Evolutionary conservation across 2,888 invertebrate species (phyloP).

Genomic region (Lagria hirta): DNA sequence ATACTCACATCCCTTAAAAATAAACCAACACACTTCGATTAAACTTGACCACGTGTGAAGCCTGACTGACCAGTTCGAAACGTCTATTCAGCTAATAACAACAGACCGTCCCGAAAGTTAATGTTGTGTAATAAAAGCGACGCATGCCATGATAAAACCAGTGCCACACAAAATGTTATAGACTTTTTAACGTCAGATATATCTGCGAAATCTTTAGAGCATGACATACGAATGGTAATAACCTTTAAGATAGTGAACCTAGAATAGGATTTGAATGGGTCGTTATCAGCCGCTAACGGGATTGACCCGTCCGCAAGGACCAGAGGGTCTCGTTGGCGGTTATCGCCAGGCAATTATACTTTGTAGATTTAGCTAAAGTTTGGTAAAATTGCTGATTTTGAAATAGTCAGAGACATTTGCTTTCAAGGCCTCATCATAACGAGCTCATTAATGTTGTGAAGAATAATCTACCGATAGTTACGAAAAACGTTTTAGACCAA

Average conservation of each 20-base stretch:
- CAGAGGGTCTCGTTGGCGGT: slow-evolving; percentile 31
- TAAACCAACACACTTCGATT: slow-evolving; percentile 1
- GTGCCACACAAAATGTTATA: slow-evolving; percentile 24
- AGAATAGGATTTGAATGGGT: slow-evolving; percentile 14
- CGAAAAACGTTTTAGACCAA: too few relatives aligned
- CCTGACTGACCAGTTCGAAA: slow-evolving; percentile 19
- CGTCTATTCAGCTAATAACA: slow-evolving; percentile 1
- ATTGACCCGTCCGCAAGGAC: slow-evolving; percentile 52
- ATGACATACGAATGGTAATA: slow-evolving; percentile 25
- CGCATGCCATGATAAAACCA: slow-evolving; percentile 19
- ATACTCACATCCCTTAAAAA: slow-evolving; percentile 1
- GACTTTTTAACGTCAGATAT: slow-evolving; percentile 2
- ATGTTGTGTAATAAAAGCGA: slow-evolving; percentile 13
- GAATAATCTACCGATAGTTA: too few relatives aligned
- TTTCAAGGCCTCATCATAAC: too few relatives aligned
- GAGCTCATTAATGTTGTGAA: too few relatives aligned
- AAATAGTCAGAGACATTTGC: too few relatives aligned
- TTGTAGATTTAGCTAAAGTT: slow-evolving; percentile 14
- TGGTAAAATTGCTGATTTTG: too few relatives aligned
- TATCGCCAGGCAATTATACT: slow-evolving; percentile 18
- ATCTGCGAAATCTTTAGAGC: slow-evolving; percentile 19
- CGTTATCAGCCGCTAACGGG: slow-evolving; percentile 52
- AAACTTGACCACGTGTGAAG: slow-evolving; percentile 15
- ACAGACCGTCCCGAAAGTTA: slow-evolving; percentile 5
- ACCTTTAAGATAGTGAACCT: slow-evolving; percentile 23